Evolutionary conservation across 2,113 vertebrate species (phyloP).

Genomic region (Neotragus pygmaeus): DNA sequence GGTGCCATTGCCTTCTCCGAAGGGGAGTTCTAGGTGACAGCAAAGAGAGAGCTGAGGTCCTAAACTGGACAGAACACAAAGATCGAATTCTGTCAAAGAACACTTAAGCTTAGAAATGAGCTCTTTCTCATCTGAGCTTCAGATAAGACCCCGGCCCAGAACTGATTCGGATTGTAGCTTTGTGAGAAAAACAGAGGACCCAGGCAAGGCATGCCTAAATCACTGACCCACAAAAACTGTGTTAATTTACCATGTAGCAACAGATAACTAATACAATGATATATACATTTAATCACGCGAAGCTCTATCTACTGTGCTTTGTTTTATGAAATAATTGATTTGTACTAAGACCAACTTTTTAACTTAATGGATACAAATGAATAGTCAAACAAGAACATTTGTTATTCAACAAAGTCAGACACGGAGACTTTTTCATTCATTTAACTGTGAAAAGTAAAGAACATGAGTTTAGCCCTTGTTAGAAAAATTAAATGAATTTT

Average conservation of each 20-base stretch:
- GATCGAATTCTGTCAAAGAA: background rate
- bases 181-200: background rate
- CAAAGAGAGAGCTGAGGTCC: background rate
- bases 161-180: background rate
- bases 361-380: background rate
- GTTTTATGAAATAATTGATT: background rate
- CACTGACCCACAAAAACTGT: background rate
- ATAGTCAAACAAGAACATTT: background rate
- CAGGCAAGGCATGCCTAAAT: background rate
- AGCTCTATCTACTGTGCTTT: background rate
- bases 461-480: background rate
- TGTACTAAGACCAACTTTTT: background rate
- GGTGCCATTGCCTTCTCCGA: too few species aligned
- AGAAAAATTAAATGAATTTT: background rate
- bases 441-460: background rate
- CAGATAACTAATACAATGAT: background rate
- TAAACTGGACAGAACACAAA: background rate
- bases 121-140: background rate
- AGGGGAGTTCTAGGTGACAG: too few species aligned
- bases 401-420: background rate
- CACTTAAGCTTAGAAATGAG: background rate
- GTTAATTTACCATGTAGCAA: background rate
- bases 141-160: background rate
- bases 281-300: background rate
- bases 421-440: background rate